Base-by-base conservation (phyloP, 2,888 invertebrate genomes). In the Phania funesta region DNA sequence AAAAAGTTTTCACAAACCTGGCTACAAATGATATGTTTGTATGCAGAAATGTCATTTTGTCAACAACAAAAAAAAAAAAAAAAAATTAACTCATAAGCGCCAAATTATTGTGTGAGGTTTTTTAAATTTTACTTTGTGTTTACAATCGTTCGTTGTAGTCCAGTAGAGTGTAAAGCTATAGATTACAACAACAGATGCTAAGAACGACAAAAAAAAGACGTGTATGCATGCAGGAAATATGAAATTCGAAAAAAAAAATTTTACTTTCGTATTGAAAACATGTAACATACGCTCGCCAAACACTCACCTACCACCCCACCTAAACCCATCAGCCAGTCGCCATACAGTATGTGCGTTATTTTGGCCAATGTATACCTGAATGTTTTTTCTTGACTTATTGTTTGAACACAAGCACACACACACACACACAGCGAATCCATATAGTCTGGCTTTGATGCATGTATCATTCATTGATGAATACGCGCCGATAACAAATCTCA, bases 401-500 rank as follows among this genome's bases (percentile, higher is more conserved):
- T 52, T 32, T 13, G 24, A 35, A 38, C 50, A 35, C 35, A 50
- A 7, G 48, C n/a, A 32, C 13, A 26, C 20, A 18, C 16, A 11
- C 20, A 46, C 8, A 32, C 3, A 22, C 11, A 20, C 32, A 18
- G 4, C 7, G 4, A 26, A 35, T 50, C 41, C 22, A 62, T 65
- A 58, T 75, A 67, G 78, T 73, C 68, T 79, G 83, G 64, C 86
- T 88, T 86, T 87, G 87, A 88, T 88, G 88, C 87, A 87, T 88
- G 88, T 89, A 88, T 88, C 88, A 89, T 89, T 88, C 88, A 89
- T 89, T 89, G 88, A 89, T 88, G 89, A 87, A 87, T 87, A 86
- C 86, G 79, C 81, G 80, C 78, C 84, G 88, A 82, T 82, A 82
- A 90, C 90, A 90, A 90, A 90, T 90, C 90, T 90, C 90, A 90